These are phyloP conservation scores for Ophion ellenae DNA, from an alignment of 2,888 invertebrate genomes.

Conservation along the genomic window DNA sequence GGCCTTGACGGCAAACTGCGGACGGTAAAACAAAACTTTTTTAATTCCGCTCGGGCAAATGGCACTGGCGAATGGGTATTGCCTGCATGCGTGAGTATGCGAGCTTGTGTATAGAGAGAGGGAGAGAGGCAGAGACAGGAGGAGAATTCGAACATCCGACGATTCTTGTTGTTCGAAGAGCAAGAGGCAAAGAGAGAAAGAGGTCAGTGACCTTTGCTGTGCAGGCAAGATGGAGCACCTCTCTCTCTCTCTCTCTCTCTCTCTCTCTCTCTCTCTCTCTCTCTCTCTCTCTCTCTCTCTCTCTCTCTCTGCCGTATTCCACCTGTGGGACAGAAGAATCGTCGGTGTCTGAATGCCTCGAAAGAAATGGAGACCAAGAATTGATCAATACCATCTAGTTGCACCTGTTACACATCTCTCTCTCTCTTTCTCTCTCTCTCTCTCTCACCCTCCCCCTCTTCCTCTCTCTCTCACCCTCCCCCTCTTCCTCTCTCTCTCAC, in stretches of 20 bases:
- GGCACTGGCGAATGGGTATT: slow-evolving; percentile 56
- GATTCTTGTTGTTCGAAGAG: slow-evolving; percentile 62
- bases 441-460: no score
- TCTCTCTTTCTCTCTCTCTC: no score
- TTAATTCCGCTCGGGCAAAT: slow-evolving; percentile 67
- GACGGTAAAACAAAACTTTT: slow-evolving; percentile 69
- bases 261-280: slow-evolving; percentile 29
- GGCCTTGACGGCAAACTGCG: slow-evolving; percentile 60
- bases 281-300: slow-evolving; percentile 11
- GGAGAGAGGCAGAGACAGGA: slow-evolving; percentile 7
- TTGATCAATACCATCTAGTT: no score
- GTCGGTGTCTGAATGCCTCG: no score
- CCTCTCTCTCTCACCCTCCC: no score
- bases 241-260: slow-evolving; percentile 26
- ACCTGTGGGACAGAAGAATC: no score
- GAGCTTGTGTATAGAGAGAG: slow-evolving; percentile 31
- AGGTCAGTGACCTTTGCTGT: slow-evolving; percentile 47
- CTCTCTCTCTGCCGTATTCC: no score
- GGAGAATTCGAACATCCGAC: slow-evolving; percentile 60
- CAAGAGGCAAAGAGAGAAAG: slow-evolving; percentile 40
- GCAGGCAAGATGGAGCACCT: slow-evolving; percentile 38
- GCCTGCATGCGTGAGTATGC: slow-evolving; percentile 36
- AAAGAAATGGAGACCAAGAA: no score
- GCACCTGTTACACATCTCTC: no score
- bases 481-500: no score